A percentile compares a stretch with the other conserved stretches of the same genome.
Conservation (phyloP, 2,113 vertebrate genomes). For the Tetrax tetrax region DNA sequence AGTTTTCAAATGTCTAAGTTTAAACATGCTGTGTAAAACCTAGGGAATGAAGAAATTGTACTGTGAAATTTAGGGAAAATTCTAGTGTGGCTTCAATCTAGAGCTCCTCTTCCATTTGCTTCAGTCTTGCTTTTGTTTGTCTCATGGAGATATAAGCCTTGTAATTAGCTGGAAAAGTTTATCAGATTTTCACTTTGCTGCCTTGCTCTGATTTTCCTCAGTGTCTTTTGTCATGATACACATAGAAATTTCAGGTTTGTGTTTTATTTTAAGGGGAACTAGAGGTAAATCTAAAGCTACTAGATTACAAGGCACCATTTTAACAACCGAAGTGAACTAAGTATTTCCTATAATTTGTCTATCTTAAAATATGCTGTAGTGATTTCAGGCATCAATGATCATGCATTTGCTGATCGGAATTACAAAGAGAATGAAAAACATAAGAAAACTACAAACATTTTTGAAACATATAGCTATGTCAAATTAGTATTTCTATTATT, state of each 20-base stretch:
- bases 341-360: not conserved
- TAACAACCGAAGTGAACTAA: not conserved
- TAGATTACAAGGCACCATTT: not conserved
- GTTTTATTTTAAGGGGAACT: constrained; percentile 4
- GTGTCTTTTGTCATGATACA: not conserved
- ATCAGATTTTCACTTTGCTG: not conserved
- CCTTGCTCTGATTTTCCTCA: not conserved
- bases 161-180: constrained; percentile 14
- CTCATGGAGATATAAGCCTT: not conserved
- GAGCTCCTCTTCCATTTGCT: not conserved
- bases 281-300: not conserved
- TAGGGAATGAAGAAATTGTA: not conserved
- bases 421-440: not conserved
- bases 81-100: not conserved
- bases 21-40: constrained; percentile 4
- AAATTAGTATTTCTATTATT: constrained; percentile 49
- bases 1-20: not conserved
- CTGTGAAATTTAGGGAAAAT: not conserved
- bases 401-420: not conserved
- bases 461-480: constrained; percentile 7
- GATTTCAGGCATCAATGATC: not conserved
- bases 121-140: not conserved
- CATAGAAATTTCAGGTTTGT: not conserved
- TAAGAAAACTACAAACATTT: not conserved
- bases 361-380: not conserved